phyloP scores from a whole-genome alignment of 2,797 vertebrate species.

The Geotrypetes seraphini region DNA sequence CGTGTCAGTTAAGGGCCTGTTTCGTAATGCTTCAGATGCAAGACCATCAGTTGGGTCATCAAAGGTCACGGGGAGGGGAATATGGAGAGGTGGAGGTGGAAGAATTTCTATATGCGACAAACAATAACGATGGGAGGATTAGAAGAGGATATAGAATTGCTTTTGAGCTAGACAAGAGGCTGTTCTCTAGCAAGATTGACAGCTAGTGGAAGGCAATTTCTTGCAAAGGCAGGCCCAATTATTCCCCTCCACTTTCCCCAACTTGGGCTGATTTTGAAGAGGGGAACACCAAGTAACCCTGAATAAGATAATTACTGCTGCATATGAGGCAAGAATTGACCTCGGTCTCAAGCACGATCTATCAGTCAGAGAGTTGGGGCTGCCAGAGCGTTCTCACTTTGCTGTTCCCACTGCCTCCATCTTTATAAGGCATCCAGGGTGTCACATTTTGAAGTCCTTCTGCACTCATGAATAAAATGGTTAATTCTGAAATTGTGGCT shows the following conservation, averaged over 20 bases:
- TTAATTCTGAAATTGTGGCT: too few relatives aligned
- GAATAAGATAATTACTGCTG: background rate
- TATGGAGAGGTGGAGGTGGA: conserved; percentile 40
- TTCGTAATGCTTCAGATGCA: conserved; percentile 38
- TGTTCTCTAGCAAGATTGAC: conserved; percentile 46
- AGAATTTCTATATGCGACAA: conserved; percentile 16
- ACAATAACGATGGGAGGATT: conserved; percentile 40
- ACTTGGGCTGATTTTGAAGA: background rate
- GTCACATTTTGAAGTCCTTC: too few relatives aligned
- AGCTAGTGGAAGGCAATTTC: conserved; percentile 44
- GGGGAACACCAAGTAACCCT: background rate
- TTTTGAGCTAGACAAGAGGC: conserved; percentile 51
- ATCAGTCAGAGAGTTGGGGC: too few relatives aligned
- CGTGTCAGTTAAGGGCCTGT: conserved; percentile 42
- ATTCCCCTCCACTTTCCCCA: conserved; percentile 26
- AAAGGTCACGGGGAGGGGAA: conserved; percentile 36
- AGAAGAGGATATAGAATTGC: conserved; percentile 45
- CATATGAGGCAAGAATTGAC: too few relatives aligned
- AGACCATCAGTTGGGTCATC: conserved; percentile 32
- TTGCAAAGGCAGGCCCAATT: conserved; percentile 43
- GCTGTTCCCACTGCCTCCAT: too few relatives aligned
- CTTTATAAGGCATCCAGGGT: too few relatives aligned
- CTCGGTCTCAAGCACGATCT: too few relatives aligned
- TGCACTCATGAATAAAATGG: too few relatives aligned
- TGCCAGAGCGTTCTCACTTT: too few relatives aligned